These are phyloP conservation scores for Machimus atricapillus DNA, from an alignment of 2,888 invertebrate species.

Conservation along the genomic window DNA sequence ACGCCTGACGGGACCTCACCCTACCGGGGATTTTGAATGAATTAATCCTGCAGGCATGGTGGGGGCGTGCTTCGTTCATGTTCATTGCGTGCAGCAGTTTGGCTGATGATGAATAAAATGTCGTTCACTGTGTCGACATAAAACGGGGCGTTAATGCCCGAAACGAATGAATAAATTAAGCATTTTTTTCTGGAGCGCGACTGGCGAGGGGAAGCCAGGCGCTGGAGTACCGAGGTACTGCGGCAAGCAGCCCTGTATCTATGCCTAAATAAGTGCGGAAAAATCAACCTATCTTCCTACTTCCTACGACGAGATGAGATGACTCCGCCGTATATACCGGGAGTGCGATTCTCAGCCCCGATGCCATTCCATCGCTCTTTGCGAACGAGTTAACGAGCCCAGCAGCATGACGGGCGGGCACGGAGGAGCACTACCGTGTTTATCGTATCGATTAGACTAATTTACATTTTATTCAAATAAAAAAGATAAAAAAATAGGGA, in stretches of 20 bases:
- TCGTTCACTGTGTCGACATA: neutral
- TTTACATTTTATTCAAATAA: conserved; percentile 41
- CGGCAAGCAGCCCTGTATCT: neutral
- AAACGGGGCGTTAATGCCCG: neutral
- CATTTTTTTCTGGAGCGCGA: neutral
- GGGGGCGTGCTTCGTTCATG: neutral
- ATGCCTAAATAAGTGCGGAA: neutral
- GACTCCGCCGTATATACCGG: neutral
- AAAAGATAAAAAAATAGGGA: neutral
- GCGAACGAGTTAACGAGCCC: neutral
- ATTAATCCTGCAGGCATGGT: neutral
- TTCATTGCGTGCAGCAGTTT: neutral
- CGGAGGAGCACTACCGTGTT: neutral
- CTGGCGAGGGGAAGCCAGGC: neutral
- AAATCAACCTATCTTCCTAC: neutral
- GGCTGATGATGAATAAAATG: neutral
- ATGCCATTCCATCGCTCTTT: neutral
- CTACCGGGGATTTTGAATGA: neutral
- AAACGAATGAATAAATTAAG: neutral
- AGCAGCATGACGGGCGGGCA: neutral
- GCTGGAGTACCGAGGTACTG: neutral
- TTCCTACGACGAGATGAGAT: neutral
- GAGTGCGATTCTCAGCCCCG: neutral
- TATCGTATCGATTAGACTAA: conserved; percentile 31
- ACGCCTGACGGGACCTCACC: neutral